Base-by-base conservation (phyloP, 2,797 vertebrate species). In the Coregonus sp. region DNA sequence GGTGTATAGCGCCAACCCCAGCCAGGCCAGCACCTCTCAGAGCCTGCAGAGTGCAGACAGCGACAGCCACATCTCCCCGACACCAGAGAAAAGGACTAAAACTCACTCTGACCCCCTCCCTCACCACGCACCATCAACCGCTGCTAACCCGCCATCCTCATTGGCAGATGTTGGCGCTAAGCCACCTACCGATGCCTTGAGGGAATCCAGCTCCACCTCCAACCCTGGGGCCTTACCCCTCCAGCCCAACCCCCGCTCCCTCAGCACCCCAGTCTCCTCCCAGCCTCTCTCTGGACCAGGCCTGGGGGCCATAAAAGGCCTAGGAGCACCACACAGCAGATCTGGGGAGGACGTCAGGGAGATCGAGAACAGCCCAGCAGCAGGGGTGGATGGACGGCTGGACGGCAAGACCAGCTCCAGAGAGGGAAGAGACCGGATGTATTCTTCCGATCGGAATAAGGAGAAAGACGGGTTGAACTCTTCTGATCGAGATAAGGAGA, bases 361-460 rank as follows among this genome's bases (percentile, higher is more conserved):
- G n/a, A 1, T 12, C 72, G 54, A 70, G 75, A 79, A 79, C 1
- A 83, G 88, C 7, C 85, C 61, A 3, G 91, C 92, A 0, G 89
- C 90, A 54, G 91, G 80, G 0, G 89, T 88, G 0, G 94, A 95
- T 2, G 82, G 69, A 6, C 80, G 79, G 5, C 79, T 80, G 16
- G 92, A 94, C 14, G 75, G 18, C 29, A 91, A 85, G 78, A 83
- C 90, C 18, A 81, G 73, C 31, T 88, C 81, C 1, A 54, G 82
- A 51, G 93, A 92, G 67, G 79, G 76, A 33, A 31, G 65, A 67
- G 65, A 63, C 59, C 59, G 59, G 20, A 20, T 29, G 20, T 25
- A 25, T 29, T 67, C 66, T 6, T 67, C 31, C 1, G 29, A 61
- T 61, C 59, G 59, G 9, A 25, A 63, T 25, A 63, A 16, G 66